Percentiles rank a stretch among this genome's conserved stretches.
phyloP scores from a whole-genome alignment of 2,888 invertebrate species.

The Notodromas monacha region DNA sequence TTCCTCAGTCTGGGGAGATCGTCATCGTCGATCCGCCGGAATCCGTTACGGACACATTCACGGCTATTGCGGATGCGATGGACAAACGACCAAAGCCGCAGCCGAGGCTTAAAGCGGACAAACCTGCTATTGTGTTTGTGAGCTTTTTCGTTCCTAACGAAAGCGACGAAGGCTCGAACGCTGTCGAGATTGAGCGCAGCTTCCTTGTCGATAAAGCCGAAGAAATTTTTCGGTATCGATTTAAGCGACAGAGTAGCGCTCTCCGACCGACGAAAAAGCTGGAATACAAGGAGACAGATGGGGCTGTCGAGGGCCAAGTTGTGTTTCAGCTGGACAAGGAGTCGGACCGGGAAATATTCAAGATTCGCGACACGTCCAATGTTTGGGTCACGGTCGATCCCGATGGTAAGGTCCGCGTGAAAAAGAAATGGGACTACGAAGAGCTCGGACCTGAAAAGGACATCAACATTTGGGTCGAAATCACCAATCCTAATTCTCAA shows the following conservation, averaged over 20 bases:
- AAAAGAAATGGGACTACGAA: constrained; percentile 89
- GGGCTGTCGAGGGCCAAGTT: constrained; percentile 49
- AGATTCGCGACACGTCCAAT: constrained; percentile 55
- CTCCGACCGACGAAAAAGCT: constrained; percentile 78
- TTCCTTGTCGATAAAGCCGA: too few species aligned
- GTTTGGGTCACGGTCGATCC: constrained; percentile 73
- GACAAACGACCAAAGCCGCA: constrained; percentile 19
- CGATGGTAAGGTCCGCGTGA: constrained; percentile 63
- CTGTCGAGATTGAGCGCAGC: constrained; percentile 2
- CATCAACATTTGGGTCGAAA: constrained; percentile 81
- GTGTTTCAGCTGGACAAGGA: constrained; percentile 70
- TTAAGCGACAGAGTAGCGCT: constrained; percentile 29
- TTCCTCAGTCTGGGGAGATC: constrained; percentile 68
- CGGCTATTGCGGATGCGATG: too few species aligned
- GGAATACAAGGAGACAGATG: constrained; percentile 65
- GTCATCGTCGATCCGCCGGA: constrained; percentile 29
- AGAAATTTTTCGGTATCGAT: too few species aligned
- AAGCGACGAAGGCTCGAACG: neutral
- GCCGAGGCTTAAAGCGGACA: constrained; percentile 8
- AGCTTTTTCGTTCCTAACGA: constrained; percentile 13
- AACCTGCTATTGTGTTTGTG: constrained; percentile 10
- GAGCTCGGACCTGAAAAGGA: constrained; percentile 74
- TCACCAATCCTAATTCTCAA: constrained; percentile 58
- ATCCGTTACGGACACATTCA: too few species aligned
- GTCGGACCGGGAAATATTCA: constrained; percentile 63